Base-by-base conservation (phyloP, 2,888 invertebrate species). In the Tetramorium bicarinatum region DNA sequence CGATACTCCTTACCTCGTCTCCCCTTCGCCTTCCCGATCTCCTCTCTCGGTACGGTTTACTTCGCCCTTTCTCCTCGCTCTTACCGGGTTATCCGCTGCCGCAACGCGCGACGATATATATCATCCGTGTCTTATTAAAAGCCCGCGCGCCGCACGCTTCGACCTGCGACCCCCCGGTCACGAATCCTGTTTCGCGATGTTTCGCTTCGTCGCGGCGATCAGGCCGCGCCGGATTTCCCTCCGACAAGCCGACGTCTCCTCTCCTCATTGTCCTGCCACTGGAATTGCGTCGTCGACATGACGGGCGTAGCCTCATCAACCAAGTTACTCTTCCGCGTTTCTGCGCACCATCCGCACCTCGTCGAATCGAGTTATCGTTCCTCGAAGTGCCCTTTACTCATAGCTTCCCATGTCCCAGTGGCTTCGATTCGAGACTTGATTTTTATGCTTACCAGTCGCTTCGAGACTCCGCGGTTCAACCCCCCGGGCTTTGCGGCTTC, bases 51-150 rank as follows among this genome's bases (percentile, higher is more conserved):
- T 41, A 25, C 38, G 25, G 49, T 66, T 67, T 44, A 67, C 54
- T 54, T 67, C 64, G 54, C 59, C 72, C 79, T 79, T 79, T 79
- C 72, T 79, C 69, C 59, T 44, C 13, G 21, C 15, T 67, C 29
- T 67, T 41, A 44, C 56, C 38, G 47, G 72, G 59, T 79, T 71
- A 72, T 59, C 44, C 41, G 21, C 18, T 8, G 18, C 44, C 71
- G 56, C 79, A 18, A 29, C 8, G 29, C 21, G 11, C 76, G 62
- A 49, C 62, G 76, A 38, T 44, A 34, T 49, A 41, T 62, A 62
- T 62, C 61, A 44, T 62, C 38, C 3, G 9, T 11, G 18, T 34
- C 47, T 44, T 56, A 69, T 77, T 69, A 76, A 21, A 34, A 59
- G 11, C 25, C n/a, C 13, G 18, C 47, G 34, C 61, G 13, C 29